A percentile compares a stretch with the other conserved stretches of the same genome.
phyloP scores from a whole-genome alignment of 2,113 vertebrate species.

The Melanotaenia duboulayi region DNA sequence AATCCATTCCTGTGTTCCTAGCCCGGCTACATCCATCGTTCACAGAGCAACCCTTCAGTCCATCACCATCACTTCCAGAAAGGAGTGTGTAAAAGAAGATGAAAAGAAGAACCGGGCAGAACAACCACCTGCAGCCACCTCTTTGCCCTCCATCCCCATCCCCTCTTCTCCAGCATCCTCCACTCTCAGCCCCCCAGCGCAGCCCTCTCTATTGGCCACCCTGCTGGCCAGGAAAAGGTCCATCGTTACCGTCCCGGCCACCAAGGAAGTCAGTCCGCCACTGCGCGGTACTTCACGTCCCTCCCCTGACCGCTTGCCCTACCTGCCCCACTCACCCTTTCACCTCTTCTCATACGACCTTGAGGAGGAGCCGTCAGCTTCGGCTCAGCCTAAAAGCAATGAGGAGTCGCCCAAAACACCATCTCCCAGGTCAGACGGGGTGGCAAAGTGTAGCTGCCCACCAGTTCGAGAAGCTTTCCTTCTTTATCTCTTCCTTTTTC shows the following conservation, averaged over 20 bases:
- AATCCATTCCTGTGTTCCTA: slow-evolving; percentile 55
- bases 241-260: slow-evolving; percentile 68
- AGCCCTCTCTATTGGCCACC: slow-evolving; percentile 76
- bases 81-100: slow-evolving; percentile 76
- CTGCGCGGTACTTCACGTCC: slow-evolving; percentile 74
- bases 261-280: slow-evolving; percentile 65
- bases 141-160: background rate
- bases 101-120: slow-evolving; percentile 37
- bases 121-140: background rate
- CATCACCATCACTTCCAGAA: slow-evolving; percentile 68
- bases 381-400: slow-evolving; percentile 23
- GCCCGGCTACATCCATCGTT: slow-evolving; percentile 45
- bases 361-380: slow-evolving; percentile 76
- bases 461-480: slow-evolving; percentile 22
- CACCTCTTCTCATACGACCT: slow-evolving; percentile 96
- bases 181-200: slow-evolving; percentile 56
- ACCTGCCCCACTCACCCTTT: slow-evolving; percentile 92
- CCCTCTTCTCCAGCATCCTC: slow-evolving; percentile 17
- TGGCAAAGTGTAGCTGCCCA: slow-evolving; percentile 15
- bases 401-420: slow-evolving; percentile 44
- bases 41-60: slow-evolving; percentile 64
- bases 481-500: background rate
- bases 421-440: slow-evolving; percentile 62
- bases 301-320: slow-evolving; percentile 85
- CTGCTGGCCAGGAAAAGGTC: slow-evolving; percentile 77